Evolutionary conservation across 2,113 vertebrate genomes (phyloP).

Genomic region (Ammodytes marinus): DNA sequence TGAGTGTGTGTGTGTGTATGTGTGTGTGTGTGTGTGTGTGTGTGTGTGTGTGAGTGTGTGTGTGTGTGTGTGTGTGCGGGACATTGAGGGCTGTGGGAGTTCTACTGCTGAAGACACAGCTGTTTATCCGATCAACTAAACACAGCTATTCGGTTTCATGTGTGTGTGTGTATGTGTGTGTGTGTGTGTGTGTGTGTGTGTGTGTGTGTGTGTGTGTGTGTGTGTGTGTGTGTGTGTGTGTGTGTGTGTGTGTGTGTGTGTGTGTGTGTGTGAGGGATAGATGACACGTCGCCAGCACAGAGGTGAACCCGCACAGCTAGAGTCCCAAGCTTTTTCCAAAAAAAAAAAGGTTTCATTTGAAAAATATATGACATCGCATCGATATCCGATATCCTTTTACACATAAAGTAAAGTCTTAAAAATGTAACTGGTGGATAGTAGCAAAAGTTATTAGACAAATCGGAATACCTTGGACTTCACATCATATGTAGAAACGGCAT

Average conservation of each 20-base stretch:
- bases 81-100: conserved; percentile 42
- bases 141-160: conserved; percentile 68
- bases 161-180: neutral
- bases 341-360: neutral
- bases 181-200: too few species aligned
- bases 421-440: neutral
- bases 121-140: conserved; percentile 70
- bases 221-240: neutral
- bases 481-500: neutral
- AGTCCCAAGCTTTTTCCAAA: conserved; percentile 14
- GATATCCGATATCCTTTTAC: neutral
- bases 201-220: too few species aligned
- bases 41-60: too few species aligned
- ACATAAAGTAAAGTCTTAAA: neutral
- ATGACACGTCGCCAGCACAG: conserved; percentile 31
- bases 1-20: too few species aligned
- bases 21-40: too few species aligned
- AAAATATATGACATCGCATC: neutral
- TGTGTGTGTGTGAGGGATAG: conserved; percentile 4
- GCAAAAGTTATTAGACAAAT: neutral
- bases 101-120: conserved; percentile 54
- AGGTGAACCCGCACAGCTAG: neutral
- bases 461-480: too few species aligned
- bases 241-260: too few species aligned
- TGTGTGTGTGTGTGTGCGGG: too few species aligned